Evolutionary conservation across 1,140 invertebrate genomes (phyloP).

Genomic region (Pararge aegeria): DNA sequence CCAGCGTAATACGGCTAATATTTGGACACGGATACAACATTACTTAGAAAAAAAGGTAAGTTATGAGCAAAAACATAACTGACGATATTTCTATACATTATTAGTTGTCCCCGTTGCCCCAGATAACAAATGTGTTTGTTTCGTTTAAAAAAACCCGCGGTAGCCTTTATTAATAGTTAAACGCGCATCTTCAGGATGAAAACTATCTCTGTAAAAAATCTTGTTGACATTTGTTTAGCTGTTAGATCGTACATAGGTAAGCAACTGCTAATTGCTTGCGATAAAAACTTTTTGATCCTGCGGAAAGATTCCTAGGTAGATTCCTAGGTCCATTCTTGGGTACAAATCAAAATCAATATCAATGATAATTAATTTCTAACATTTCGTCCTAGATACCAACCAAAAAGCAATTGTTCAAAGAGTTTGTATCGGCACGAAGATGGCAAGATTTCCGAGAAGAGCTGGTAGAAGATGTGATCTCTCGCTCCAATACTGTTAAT

Average conservation of each 20-base stretch:
- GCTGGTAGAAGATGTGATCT: constrained; percentile 74
- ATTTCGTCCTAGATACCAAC: constrained; percentile 71
- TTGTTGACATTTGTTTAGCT: too few relatives aligned
- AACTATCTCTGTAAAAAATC: too few relatives aligned
- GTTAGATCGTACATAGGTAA: too few relatives aligned
- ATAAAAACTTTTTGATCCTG: too few relatives aligned
- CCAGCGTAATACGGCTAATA: constrained; percentile 82
- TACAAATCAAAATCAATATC: background rate
- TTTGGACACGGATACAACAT: constrained; percentile 82
- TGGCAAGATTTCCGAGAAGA: constrained; percentile 80
- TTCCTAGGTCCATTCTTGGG: too few relatives aligned
- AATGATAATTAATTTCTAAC: background rate
- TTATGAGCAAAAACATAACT: background rate
- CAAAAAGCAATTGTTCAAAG: constrained; percentile 78
- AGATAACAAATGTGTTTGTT: too few relatives aligned
- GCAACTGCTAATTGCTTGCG: too few relatives aligned
- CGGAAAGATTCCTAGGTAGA: too few relatives aligned
- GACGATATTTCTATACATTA: background rate
- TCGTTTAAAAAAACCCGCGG: too few relatives aligned
- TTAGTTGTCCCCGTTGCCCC: too few relatives aligned
- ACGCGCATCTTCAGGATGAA: too few relatives aligned
- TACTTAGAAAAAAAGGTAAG: constrained; percentile 80
- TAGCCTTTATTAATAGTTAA: too few relatives aligned
- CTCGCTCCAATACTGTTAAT: constrained; percentile 70
- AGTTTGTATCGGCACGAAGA: constrained; percentile 76